Percentiles rank a stretch among this genome's conserved stretches.
phyloP scores from a whole-genome alignment of 2,113 vertebrate genomes.

The western clawed frog (Xenopus tropicalis) region UCB_Xtro_10.0 CM004447.2:100417001-100417500 shows the following conservation, averaged over 20 bases:
- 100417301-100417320: slow-evolving; percentile 38
- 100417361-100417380: neutral
- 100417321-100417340: slow-evolving; percentile 36
- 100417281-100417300: neutral
- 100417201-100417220: slow-evolving; percentile 3
- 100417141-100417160: neutral
- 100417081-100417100: slow-evolving; percentile 42
- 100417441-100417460: neutral
- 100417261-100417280: neutral
- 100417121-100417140: slow-evolving; percentile 10
- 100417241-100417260: slow-evolving; percentile 20
- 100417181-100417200: neutral
- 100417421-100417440: neutral
- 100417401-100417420: neutral
- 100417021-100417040: neutral
- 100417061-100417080: slow-evolving; percentile 18
- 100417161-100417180: neutral
- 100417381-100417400: neutral
- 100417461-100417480: neutral
- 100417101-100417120: slow-evolving; percentile 36
- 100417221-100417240: slow-evolving; percentile 1
- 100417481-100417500: neutral
- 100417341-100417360: neutral
- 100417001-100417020: slow-evolving; percentile 28
- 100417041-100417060: slow-evolving; percentile 8